Base-by-base conservation (phyloP, 2,888 invertebrate species). In the Alitta virens region DNA sequence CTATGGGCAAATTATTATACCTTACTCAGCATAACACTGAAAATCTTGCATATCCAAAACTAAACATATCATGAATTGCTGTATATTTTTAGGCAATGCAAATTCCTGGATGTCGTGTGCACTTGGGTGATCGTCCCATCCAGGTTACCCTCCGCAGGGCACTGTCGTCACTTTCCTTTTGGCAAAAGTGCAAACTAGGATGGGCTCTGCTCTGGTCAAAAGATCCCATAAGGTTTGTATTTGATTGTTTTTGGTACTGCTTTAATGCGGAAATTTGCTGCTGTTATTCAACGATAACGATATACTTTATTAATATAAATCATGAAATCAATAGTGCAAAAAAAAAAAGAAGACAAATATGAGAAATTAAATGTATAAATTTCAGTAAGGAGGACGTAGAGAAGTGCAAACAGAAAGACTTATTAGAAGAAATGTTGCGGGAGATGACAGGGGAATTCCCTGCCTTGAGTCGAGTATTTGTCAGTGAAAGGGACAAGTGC, bases 391-490 rank as follows among this genome's bases (percentile, higher is more conserved):
- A 95, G 82, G 96, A 97, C 78, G 91, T 98, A 5, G 98, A 98
- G 83, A 89, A 90, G 71, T 96, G 92, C 78, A 98, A 98, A 81
- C 89, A 92, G 77, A 88, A 89, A 70, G 94, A 95, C 82, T 86
- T 95, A 80, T 80, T 99, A 18, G 94, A 96, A 74, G 91, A 94
- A 77, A 87, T 98, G 84, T 84, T 99, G 75, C 89, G 90, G 50
- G 94, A 96, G 80, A 90, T 99, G 90, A 90, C 94, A 1, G 93
- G 90, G 53, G 91, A 96, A 80, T 98, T 91, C 82, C 98, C 98
- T 0, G 90, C 90, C 1, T 85, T 99, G 60, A 90, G 90, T 64
- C 88, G 89, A 72, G 96, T 97, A 33, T 95, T 99, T 82, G 90
- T 99, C 0, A 88, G 90, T 33, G 99, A 99, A 82, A 86, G 99